A percentile compares a stretch with the other conserved stretches of the same genome.
Evolutionary conservation across 2,797 vertebrate species (phyloP).

Genomic region (Streptopelia turtur): DNA sequence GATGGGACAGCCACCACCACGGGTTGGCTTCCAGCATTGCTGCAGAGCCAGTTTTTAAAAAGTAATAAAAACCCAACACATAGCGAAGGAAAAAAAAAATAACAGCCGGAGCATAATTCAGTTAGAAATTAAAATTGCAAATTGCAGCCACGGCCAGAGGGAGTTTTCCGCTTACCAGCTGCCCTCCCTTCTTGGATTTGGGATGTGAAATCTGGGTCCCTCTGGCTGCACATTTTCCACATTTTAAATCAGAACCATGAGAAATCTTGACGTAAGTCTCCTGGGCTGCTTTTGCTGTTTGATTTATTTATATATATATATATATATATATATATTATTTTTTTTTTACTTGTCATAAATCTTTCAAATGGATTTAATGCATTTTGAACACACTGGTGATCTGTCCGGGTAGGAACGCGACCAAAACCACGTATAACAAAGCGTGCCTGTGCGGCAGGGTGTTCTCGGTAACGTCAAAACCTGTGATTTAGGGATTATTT

Average conservation of each 20-base stretch:
- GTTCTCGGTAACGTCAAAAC: not conserved
- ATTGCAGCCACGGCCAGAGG: not conserved
- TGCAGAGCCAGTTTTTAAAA: rapidly evolving
- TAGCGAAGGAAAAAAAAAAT: rapidly evolving
- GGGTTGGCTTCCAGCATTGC: rapidly evolving
- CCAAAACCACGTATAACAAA: not conserved
- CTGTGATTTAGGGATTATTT: conserved; percentile 37
- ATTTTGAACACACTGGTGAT: not conserved
- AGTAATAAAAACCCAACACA: rapidly evolving
- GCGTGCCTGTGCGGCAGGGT: not conserved
- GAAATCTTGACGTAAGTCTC: not conserved
- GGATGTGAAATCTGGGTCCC: not conserved
- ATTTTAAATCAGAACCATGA: conserved; percentile 15
- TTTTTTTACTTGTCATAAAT: not conserved
- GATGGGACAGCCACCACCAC: rapidly evolving
- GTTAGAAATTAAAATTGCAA: not conserved
- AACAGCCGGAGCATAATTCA: rapidly evolving
- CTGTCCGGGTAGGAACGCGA: not conserved
- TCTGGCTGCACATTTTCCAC: not conserved
- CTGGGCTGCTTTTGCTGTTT: not conserved
- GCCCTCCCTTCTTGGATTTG: not conserved
- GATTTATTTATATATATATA: not conserved
- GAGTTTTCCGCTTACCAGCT: not conserved
- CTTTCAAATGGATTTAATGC: not conserved
- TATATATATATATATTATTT: not conserved